These are phyloP conservation scores for Zaprionus inermis DNA, from an alignment of 1,140 invertebrate species.

Conservation along the genomic window DNA sequence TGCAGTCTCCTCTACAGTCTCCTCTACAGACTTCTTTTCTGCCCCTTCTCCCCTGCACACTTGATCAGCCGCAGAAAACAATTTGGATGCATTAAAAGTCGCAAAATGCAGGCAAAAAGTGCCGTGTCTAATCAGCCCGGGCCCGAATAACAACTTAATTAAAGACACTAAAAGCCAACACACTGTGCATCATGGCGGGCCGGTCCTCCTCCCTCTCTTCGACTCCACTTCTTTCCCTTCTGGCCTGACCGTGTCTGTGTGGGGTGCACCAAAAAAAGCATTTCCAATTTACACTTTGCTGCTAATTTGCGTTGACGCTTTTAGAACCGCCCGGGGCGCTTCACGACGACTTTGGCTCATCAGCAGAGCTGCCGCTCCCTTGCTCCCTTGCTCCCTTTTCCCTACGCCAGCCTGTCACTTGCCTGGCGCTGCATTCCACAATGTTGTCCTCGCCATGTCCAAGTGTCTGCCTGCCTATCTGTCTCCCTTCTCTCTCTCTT, in stretches of 20 bases:
- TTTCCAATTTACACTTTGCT: conserved; percentile 83
- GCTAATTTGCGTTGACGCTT: conserved; percentile 82
- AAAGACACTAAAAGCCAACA: conserved; percentile 72
- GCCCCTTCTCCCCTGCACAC: conserved; percentile 12
- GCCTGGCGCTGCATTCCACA: conserved; percentile 54
- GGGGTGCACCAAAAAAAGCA: conserved; percentile 80
- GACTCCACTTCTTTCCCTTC: not conserved
- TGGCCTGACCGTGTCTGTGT: conserved; percentile 42
- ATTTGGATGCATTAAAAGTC: conserved; percentile 53
- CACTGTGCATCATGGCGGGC: conserved; percentile 24
- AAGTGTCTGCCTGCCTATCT: conserved; percentile 50
- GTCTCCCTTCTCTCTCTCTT: conserved; percentile 33
- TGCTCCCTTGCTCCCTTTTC: not conserved
- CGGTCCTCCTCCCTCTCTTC: not conserved
- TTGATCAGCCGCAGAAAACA: conserved; percentile 65
- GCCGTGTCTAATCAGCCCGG: conserved; percentile 68
- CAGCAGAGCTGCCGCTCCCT: conserved; percentile 2
- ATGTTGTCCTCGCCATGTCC: conserved; percentile 61
- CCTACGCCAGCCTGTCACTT: not conserved
- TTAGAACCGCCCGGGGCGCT: conserved; percentile 77
- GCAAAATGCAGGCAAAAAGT: conserved; percentile 51
- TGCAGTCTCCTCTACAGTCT: no score
- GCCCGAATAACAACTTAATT: conserved; percentile 79
- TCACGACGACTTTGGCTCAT: conserved; percentile 34
- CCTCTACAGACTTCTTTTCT: not conserved